A percentile compares a stretch with the other conserved stretches of the same genome.
These are phyloP conservation scores for Virgularia gustaviana DNA, from an alignment of 92 coral and sea anemone species.

Conservation along the genomic window DNA sequence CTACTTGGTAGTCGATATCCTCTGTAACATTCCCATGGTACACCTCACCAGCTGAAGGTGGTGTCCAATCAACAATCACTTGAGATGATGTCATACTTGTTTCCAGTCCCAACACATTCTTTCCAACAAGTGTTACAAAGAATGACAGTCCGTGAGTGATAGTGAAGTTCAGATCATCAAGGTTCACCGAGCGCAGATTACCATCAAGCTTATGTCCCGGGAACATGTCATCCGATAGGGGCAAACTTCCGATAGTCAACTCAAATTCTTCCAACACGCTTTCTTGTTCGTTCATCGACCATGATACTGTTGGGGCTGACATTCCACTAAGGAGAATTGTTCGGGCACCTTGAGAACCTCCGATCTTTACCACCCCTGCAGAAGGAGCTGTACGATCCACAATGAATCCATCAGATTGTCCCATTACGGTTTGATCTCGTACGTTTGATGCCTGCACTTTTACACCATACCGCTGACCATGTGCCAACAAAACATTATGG, in stretches of 20 bases:
- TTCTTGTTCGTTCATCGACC: conserved; percentile 82
- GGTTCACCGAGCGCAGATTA: conserved; percentile 57
- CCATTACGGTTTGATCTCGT: conserved; percentile 63
- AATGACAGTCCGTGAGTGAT: conserved; percentile 63
- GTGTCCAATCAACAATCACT: conserved; percentile 86
- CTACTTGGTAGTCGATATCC: conserved; percentile 69
- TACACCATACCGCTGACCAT: conserved; percentile 77
- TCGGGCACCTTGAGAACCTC: conserved; percentile 65
- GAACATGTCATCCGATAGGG: conserved; percentile 67
- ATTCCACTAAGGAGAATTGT: conserved; percentile 55
- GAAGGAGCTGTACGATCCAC: conserved; percentile 84
- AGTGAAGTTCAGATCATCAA: conserved; percentile 69
- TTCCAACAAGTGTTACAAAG: conserved; percentile 72
- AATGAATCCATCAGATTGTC: conserved; percentile 85
- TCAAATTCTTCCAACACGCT: conserved; percentile 73
- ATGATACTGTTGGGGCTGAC: conserved; percentile 77
- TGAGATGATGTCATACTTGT: conserved; percentile 76
- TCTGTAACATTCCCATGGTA: conserved; percentile 69
- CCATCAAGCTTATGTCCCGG: conserved; percentile 52
- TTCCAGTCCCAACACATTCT: conserved; percentile 74
- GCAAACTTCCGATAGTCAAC: conserved; percentile 68
- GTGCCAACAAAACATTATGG: conserved; percentile 67
- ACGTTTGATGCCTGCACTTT: conserved; percentile 79
- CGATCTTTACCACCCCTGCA: conserved; percentile 54
- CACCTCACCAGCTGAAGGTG: conserved; percentile 75